A percentile compares a stretch with the other conserved stretches of the same genome.
Evolutionary conservation across 2,797 vertebrate species (phyloP).

Genomic region (Phrynocephalus forsythii): DNA sequence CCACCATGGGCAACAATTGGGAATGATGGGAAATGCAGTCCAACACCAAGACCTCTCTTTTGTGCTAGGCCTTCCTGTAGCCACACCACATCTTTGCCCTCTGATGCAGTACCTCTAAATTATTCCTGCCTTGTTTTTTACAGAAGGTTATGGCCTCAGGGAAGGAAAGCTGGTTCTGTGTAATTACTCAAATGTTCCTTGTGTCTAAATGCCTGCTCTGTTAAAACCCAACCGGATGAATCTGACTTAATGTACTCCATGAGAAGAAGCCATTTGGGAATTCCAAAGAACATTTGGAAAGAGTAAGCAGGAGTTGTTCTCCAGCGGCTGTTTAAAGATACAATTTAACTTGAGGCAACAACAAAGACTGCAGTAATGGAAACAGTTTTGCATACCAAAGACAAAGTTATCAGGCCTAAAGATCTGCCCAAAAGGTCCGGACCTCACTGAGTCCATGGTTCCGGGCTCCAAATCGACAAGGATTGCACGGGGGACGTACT

Average conservation of each 20-base stretch:
- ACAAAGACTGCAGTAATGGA: accelerated
- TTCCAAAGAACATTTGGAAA: neutral
- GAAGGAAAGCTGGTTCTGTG: neutral
- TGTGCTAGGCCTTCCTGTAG: neutral
- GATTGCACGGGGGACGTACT: slow-evolving; percentile 81
- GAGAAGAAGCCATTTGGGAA: no score
- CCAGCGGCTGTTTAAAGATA: accelerated
- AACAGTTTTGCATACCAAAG: slow-evolving; percentile 76
- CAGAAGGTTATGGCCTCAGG: neutral
- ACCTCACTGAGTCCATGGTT: slow-evolving; percentile 84
- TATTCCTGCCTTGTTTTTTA: neutral
- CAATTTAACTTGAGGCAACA: accelerated
- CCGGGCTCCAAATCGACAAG: slow-evolving; percentile 83
- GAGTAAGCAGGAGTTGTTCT: neutral
- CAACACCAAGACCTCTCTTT: neutral
- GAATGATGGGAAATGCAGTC: neutral
- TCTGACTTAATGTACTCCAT: neutral
- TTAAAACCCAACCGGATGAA: no score
- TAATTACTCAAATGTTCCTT: neutral
- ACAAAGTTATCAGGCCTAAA: slow-evolving; percentile 96
- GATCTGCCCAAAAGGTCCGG: slow-evolving; percentile 94
- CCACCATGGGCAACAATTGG: neutral
- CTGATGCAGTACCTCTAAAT: neutral
- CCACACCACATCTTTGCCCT: neutral
- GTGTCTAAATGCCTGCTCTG: no score